phyloP scores from a whole-genome alignment of 2,888 invertebrate genomes.

The Cerceris rybyensis region DNA sequence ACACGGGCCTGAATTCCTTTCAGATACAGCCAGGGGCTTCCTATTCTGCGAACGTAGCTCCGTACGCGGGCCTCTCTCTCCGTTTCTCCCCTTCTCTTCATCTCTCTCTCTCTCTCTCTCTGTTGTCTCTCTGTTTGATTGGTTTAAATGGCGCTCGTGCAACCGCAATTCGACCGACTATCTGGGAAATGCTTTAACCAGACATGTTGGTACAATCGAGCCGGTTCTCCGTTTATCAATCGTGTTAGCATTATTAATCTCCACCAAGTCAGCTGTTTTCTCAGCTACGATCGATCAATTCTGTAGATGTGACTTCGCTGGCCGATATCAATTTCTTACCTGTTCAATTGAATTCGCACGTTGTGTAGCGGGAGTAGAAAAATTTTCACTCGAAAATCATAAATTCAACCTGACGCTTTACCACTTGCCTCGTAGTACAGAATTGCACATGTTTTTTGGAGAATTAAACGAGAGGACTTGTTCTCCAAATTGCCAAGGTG shows the following conservation, averaged over 20 bases:
- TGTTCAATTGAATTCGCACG: too few species aligned
- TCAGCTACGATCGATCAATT: not conserved
- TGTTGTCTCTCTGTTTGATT: constrained; percentile 56
- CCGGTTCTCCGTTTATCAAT: constrained; percentile 42
- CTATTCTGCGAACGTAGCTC: constrained; percentile 45
- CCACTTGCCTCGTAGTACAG: too few species aligned
- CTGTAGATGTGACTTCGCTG: not conserved
- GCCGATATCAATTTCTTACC: too few species aligned
- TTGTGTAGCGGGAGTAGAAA: too few species aligned
- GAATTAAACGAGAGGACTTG: too few species aligned
- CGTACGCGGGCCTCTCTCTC: constrained; percentile 8
- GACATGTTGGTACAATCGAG: constrained; percentile 54
- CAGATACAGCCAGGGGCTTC: constrained; percentile 42
- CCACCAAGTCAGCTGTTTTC: constrained; percentile 12
- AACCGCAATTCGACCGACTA: constrained; percentile 61
- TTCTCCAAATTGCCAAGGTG: too few species aligned
- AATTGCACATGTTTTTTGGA: too few species aligned
- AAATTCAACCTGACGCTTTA: too few species aligned
- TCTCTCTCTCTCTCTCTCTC: not conserved
- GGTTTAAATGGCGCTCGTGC: constrained; percentile 61
- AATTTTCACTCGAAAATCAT: too few species aligned
- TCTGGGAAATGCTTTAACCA: constrained; percentile 60
- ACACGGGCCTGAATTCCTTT: constrained; percentile 60
- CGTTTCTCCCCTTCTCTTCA: too few species aligned
- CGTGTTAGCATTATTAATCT: constrained; percentile 44